phyloP scores from a whole-genome alignment of 1,140 invertebrate genomes.

The Drosophila subpulchrella region DNA sequence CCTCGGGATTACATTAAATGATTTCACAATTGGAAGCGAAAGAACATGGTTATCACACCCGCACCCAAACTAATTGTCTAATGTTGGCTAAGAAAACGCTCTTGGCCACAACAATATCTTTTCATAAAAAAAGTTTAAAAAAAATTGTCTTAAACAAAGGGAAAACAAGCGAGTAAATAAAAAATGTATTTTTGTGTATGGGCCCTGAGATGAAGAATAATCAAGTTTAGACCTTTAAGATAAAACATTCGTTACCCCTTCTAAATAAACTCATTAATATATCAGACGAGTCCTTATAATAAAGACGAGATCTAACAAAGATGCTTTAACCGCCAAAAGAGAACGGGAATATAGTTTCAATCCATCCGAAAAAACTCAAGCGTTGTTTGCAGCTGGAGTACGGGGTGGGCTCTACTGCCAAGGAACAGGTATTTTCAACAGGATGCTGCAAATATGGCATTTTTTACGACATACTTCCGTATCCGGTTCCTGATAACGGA shows the following conservation, averaged over 20 bases:
- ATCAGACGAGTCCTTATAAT: not conserved
- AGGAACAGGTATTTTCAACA: slow-evolving; percentile 71
- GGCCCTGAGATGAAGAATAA: slow-evolving; percentile 3
- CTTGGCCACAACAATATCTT: no score
- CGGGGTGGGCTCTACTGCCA: slow-evolving; percentile 4
- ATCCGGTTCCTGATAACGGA: slow-evolving; percentile 37
- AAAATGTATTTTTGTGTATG: no score
- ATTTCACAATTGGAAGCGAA: no score
- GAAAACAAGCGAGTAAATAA: no score
- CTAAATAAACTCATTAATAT: not conserved
- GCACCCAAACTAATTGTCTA: no score
- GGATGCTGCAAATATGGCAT: slow-evolving; percentile 77
- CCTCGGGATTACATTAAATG: no score
- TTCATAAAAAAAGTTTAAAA: no score
- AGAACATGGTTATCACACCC: no score
- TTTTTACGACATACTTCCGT: slow-evolving; percentile 72
- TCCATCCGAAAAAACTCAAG: slow-evolving; percentile 25
- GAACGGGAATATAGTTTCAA: not conserved
- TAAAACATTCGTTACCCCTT: no score
- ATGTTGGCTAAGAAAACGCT: no score
- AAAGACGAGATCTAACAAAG: not conserved
- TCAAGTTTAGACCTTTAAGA: not conserved
- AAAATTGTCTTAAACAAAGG: no score
- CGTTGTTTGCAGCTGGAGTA: slow-evolving; percentile 23
- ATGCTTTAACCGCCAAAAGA: slow-evolving; percentile 10